Base-by-base conservation (phyloP, 2,797 vertebrate genomes). In the Tragelaphus oryx region DNA sequence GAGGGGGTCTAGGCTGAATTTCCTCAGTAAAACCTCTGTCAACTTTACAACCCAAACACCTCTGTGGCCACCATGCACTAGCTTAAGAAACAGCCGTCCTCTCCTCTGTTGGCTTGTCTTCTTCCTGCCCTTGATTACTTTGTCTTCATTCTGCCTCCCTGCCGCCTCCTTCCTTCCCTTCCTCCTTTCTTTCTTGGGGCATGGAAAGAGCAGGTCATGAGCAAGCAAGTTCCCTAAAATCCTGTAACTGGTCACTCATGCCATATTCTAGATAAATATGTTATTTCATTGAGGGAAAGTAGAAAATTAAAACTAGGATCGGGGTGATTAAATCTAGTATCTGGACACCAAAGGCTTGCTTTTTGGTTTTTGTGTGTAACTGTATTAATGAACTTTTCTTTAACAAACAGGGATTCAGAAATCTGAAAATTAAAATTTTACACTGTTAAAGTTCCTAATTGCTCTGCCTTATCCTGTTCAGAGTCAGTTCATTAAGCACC, bases 11-110 rank as follows among this genome's bases (percentile, higher is more conserved):
- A 92, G 94, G 96, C 97, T 96, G 97, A 97, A 94, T 98, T 98
- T 98, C 98, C 98, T 98, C 97, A 96, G 98, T 98, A 98, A 98
- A 98, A 98, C 92, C 96, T 98, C 98, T 97, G 92, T 88, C 6
- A 92, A 85, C 94, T 95, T 97, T 98, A 98, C 97, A 96, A 97
- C 98, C 97, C 96, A 79, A 95, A 98, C 98, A 98, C 98, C 98
- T 98, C 94, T 91, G 18, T 68, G 9, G 22, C 59, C 18, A 62
- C 95, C 44, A 57, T 41, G 90, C 2, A 2, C 94, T 95, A 93
- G 94, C 96, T 44, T 83, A 59, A 54, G 88, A 87, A 91, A 52
- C 87, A 84, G 54, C n/a, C 46, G 80, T 71, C 0, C 79, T 91
- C 60, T 94, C 48, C 84, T 83, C 90, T 83, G 41, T 95, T 71